A percentile compares a stretch with the other conserved stretches of the same genome.
Conservation (phyloP, 2,888 invertebrate genomes). For the Camponotus fellah region DNA sequence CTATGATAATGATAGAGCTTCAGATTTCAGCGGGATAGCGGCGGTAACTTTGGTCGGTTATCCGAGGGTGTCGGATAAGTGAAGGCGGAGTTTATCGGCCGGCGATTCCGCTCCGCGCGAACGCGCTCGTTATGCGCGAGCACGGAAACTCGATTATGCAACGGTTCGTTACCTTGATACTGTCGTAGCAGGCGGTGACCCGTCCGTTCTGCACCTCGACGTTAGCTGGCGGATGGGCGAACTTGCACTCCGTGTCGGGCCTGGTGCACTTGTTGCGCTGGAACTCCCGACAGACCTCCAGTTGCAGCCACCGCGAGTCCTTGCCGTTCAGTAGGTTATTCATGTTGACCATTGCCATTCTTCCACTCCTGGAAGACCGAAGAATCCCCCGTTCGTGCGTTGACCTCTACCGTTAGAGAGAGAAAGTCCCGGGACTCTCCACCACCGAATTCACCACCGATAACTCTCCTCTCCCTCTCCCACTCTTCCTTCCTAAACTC, state of each 20-base stretch:
- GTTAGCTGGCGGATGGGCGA: constrained; percentile 99
- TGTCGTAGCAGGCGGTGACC: constrained; percentile 99
- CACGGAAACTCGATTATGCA: constrained; percentile 64
- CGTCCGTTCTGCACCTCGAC: constrained; percentile 99
- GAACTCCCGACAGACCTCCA: constrained; percentile 99
- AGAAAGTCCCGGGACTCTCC: constrained; percentile 39
- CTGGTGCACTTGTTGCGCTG: constrained; percentile 99
- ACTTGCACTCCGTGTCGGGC: constrained; percentile 99
- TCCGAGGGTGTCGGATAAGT: constrained; percentile 41
- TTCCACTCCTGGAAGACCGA: constrained; percentile 77
- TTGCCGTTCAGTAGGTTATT: constrained; percentile 99
- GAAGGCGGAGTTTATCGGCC: constrained; percentile 46
- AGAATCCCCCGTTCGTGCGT: constrained; percentile 64
- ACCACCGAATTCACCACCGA: constrained; percentile 49
- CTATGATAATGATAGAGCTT: constrained; percentile 32
- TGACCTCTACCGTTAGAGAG: constrained; percentile 59
- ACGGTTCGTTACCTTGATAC: constrained; percentile 96
- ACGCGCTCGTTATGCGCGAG: constrained; percentile 56
- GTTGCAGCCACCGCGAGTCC: constrained; percentile 99
- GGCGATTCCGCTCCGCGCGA: constrained; percentile 39
- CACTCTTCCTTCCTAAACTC: constrained; percentile 51
- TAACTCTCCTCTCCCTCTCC: constrained; percentile 54
- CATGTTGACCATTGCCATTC: constrained; percentile 97
- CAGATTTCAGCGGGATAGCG: background rate
- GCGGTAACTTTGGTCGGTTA: background rate